Base-by-base conservation (phyloP, 2,888 invertebrate species). In the Pyrrhosoma nymphula region DNA sequence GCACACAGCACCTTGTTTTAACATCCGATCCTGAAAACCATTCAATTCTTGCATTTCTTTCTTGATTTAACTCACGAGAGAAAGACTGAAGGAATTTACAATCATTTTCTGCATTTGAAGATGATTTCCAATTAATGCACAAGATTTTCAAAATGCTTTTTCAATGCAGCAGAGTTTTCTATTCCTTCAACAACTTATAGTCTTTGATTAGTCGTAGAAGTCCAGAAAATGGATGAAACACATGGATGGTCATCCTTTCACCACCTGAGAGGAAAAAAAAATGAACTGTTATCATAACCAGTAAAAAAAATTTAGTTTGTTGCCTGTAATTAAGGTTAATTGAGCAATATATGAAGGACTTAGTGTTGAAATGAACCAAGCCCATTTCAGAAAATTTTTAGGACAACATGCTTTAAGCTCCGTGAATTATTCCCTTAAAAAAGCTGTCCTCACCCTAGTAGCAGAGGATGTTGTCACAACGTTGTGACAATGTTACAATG, bases 21-120 rank as follows among this genome's bases (percentile, higher is more conserved):
- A 1, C 10, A 69, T 47, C 69, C 30, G n/a, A 93, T 93, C 93
- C 39, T 39, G 75, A 82, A 82, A 82, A 82, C 82, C 35, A 16
- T 82, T 82, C 82, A 35, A 30, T 93, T 69, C 69, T 93, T 39
- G 93, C 93, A 75, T 75, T 93, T 75, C 93, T 93, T 93, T 93
- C 93, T 26, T 56, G 56, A 47, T 89, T 89, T 69, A 69, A 93
- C 93, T 93, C 75, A 69, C 14, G 12, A 30, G 35, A 82, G 82
- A 82, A 30, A 82, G 69, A 93, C 55, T 39, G 93, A 93, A 93
- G 69, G 69, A 93, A 75, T 39, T 60, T 60, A 56, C 91, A 91
- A 63, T 18, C 93, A 39, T 69, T 26, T 10, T 35, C 47, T 93
- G 93, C 93, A 75, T 60, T 93, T 55, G n/a, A 93, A 93, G 69